Conservation (phyloP, 2,888 invertebrate genomes). For the Linnaemya tessellans region DNA sequence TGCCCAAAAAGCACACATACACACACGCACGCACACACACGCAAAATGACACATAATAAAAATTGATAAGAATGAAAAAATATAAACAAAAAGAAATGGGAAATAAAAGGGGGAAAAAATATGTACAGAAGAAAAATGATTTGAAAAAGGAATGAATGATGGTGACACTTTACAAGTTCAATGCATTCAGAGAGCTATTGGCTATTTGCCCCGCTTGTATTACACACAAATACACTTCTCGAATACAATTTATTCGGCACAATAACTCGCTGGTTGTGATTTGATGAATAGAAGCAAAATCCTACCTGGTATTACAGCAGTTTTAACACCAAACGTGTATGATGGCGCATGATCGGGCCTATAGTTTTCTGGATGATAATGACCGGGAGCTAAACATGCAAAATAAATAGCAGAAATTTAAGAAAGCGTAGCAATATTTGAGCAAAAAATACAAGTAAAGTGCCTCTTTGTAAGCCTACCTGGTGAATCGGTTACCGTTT, state of each 20-base stretch:
- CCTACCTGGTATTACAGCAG: conserved; percentile 79
- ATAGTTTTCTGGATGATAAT: conserved; percentile 85
- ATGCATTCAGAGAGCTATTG: neutral
- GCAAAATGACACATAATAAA: conserved; percentile 46
- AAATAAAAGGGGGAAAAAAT: conserved; percentile 49
- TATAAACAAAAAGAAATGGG: conserved; percentile 38
- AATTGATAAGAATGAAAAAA: conserved; percentile 25
- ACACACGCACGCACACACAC: conserved; percentile 57
- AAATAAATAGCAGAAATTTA: conserved; percentile 36
- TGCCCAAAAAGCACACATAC: conserved; percentile 11
- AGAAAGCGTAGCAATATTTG: conserved; percentile 26
- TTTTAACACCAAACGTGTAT: conserved; percentile 86
- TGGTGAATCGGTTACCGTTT: conserved; percentile 83
- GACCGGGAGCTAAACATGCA: conserved; percentile 84
- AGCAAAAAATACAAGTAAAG: neutral
- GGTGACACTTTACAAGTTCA: neutral
- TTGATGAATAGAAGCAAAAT: conserved; percentile 47
- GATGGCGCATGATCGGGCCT: conserved; percentile 82
- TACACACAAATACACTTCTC: neutral
- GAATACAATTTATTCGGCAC: neutral
- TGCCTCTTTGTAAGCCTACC: conserved; percentile 79
- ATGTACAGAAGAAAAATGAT: conserved; percentile 48
- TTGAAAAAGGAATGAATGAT: conserved; percentile 23
- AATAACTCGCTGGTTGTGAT: neutral
- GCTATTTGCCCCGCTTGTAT: neutral